A percentile compares a stretch with the other conserved stretches of the same genome.
phyloP scores from a whole-genome alignment of 2,888 invertebrate species.

The Andrena fulva region DNA sequence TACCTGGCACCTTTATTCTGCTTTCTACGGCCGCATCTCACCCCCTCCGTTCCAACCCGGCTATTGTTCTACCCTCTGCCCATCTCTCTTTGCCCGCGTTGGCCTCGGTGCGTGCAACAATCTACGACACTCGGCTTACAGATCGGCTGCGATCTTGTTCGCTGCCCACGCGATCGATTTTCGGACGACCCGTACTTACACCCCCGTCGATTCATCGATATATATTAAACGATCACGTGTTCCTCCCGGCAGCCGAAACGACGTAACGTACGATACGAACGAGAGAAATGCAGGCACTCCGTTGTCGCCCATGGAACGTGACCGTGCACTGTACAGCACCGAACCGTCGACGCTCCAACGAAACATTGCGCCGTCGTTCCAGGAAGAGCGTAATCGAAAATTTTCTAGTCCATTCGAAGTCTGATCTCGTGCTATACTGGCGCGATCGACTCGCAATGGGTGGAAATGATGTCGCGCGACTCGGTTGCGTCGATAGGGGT shows the following conservation, averaged over 20 bases:
- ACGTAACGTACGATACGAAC: neutral
- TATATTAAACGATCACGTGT: neutral
- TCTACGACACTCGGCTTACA: conserved; percentile 10
- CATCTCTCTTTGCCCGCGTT: conserved; percentile 4
- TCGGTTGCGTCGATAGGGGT: neutral
- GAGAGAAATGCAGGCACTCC: neutral
- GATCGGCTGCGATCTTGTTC: conserved; percentile 25
- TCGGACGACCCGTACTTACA: conserved; percentile 33
- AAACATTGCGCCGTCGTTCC: neutral
- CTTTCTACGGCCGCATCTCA: conserved; percentile 64
- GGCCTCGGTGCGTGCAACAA: conserved; percentile 32
- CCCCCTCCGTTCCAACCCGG: conserved; percentile 19
- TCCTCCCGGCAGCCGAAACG: neutral
- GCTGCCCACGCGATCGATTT: conserved; percentile 48
- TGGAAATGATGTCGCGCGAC: neutral
- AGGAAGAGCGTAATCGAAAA: neutral
- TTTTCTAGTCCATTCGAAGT: conserved; percentile 3
- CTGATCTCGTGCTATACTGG: neutral
- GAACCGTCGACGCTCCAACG: neutral
- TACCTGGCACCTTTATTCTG: conserved; percentile 74
- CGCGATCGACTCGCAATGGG: neutral
- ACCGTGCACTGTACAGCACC: neutral
- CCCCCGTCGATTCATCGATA: conserved; percentile 7
- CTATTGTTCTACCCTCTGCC: conserved; percentile 66
- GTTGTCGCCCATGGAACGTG: neutral